Evolutionary conservation across 2,113 vertebrate species (phyloP).

Genomic region (Proterorhinus semilunaris): DNA sequence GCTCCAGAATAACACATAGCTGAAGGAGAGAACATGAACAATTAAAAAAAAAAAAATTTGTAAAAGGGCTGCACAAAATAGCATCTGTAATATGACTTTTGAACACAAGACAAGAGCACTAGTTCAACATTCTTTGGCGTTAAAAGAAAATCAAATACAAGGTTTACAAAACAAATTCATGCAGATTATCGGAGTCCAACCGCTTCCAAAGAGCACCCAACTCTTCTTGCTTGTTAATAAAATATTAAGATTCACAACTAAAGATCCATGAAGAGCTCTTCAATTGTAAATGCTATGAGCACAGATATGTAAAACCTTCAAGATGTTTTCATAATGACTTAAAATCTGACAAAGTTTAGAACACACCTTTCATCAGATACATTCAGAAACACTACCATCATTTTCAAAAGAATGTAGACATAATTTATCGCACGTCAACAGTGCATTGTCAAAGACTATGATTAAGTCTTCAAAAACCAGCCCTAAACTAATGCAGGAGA

Average conservation of each 20-base stretch:
- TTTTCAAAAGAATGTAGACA: not conserved
- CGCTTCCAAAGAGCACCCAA: too few relatives aligned
- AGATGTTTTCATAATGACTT: not conserved
- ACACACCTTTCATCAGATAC: not conserved
- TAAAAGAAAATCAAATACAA: not conserved
- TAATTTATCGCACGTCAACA: not conserved
- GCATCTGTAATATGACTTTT: not conserved
- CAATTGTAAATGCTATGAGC: not conserved
- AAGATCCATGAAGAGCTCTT: too few relatives aligned
- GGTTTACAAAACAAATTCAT: too few relatives aligned
- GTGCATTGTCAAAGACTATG: not conserved
- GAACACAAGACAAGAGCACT: not conserved
- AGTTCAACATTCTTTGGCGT: conserved; percentile 1
- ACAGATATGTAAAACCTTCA: not conserved
- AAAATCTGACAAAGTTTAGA: not conserved
- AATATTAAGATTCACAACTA: too few relatives aligned
- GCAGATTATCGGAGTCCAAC: too few relatives aligned
- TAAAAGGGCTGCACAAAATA: not conserved
- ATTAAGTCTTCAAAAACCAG: not conserved
- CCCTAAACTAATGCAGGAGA: not conserved
- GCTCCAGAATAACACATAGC: conserved; percentile 99
- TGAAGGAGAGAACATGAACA: conserved; percentile 47
- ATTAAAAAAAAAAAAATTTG: not conserved
- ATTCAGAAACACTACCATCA: not conserved
- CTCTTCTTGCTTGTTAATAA: too few relatives aligned